phyloP scores from a whole-genome alignment of 92 coral and sea anemone species.

The Phenganax marumi region DNA sequence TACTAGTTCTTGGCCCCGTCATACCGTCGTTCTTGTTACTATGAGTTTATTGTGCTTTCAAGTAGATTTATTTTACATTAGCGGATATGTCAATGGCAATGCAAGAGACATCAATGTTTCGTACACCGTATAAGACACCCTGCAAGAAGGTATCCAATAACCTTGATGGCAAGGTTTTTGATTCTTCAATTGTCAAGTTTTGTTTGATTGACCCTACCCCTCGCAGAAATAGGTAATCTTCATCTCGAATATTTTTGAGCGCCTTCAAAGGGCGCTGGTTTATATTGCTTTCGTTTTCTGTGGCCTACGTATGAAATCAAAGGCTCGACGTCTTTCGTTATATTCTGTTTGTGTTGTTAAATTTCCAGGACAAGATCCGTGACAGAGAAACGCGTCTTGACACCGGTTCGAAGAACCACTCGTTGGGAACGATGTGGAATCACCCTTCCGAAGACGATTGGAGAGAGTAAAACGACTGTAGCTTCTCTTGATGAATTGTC shows the following conservation, averaged over 20 bases:
- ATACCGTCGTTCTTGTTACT: too few species aligned
- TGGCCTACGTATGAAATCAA: too few species aligned
- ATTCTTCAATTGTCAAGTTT: slow-evolving; percentile 24
- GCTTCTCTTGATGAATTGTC: slow-evolving; percentile 18
- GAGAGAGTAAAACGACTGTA: slow-evolving; percentile 16
- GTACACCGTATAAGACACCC: slow-evolving; percentile 24
- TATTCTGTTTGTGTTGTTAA: neutral
- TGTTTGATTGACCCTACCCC: slow-evolving; percentile 28
- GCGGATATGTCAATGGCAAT: neutral
- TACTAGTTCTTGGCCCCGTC: too few species aligned
- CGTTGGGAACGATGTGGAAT: slow-evolving; percentile 32
- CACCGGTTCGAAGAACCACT: slow-evolving; percentile 27
- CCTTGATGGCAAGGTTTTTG: slow-evolving; percentile 19
- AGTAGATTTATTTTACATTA: neutral
- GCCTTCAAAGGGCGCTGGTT: too few species aligned
- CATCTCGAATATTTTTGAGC: too few species aligned
- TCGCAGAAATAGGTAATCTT: neutral
- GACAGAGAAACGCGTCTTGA: slow-evolving; percentile 14
- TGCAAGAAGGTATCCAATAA: neutral
- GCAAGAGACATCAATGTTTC: neutral
- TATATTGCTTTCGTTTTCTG: too few species aligned
- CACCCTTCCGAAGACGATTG: slow-evolving; percentile 19
- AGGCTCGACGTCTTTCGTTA: neutral
- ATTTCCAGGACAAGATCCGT: slow-evolving; percentile 3
- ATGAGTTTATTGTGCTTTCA: too few species aligned